A percentile compares a stretch with the other conserved stretches of the same genome.
Evolutionary conservation across 2,797 vertebrate genomes (phyloP).

Genomic region (Serranus cabrilla): DNA sequence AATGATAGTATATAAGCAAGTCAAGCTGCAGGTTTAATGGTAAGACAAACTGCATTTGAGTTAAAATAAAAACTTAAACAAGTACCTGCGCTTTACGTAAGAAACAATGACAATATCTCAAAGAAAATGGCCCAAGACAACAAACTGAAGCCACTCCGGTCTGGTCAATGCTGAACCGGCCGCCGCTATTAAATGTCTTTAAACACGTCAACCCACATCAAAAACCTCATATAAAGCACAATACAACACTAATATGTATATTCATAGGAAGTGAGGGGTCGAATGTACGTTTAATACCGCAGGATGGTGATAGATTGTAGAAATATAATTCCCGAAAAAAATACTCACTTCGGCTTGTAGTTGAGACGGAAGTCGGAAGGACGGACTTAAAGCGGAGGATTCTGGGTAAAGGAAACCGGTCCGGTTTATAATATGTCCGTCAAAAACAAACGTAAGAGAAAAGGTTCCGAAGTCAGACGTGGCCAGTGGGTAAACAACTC

Average conservation of each 20-base stretch:
- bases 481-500: too few relatives aligned
- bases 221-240: background rate
- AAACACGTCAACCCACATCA: background rate
- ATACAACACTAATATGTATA: accelerated
- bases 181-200: background rate
- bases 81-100: accelerated
- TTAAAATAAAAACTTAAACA: accelerated
- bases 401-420: conserved; percentile 76
- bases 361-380: conserved; percentile 83
- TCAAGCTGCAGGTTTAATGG: accelerated
- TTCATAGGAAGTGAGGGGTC: accelerated
- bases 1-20: accelerated
- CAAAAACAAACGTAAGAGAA: background rate
- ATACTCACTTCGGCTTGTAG: conserved; percentile 72
- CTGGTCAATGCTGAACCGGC: background rate
- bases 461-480: conserved; percentile 41
- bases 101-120: accelerated
- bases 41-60: accelerated
- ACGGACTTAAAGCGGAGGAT: conserved; percentile 54
- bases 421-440: conserved; percentile 33
- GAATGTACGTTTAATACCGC: accelerated
- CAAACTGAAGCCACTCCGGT: background rate
- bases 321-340: background rate
- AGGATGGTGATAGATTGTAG: conserved; percentile 75
- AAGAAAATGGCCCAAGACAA: background rate